A percentile compares a stretch with the other conserved stretches of the same genome.
These are phyloP conservation scores for Luidia sarsii DNA, from an alignment of 53 echinoderm and acorn worm genomes.

Conservation along the genomic window DNA sequence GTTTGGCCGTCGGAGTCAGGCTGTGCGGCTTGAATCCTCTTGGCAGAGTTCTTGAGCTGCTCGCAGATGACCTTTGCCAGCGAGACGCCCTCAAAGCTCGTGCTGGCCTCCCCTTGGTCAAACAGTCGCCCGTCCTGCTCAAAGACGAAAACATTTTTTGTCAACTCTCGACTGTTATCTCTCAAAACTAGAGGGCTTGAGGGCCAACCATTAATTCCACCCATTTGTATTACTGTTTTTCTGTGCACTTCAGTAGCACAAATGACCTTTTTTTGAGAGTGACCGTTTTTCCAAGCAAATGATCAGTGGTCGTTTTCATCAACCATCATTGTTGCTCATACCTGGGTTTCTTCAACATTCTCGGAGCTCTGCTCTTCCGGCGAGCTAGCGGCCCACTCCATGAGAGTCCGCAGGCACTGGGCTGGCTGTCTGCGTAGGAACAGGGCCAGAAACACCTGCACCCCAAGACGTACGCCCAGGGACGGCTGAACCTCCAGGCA, in stretches of 20 bases:
- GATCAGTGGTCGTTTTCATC: neutral
- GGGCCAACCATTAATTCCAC: no score
- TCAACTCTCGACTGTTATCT: no score
- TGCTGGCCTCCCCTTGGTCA: constrained; percentile 66
- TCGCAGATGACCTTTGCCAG: constrained; percentile 33
- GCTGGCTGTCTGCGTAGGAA: constrained; percentile 5
- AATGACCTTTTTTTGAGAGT: no score
- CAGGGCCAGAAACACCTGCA: constrained; percentile 23
- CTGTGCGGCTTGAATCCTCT: neutral
- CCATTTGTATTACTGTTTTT: no score
- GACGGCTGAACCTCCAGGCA: constrained; percentile 43
- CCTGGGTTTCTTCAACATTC: neutral
- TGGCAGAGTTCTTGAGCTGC: constrained; percentile 16
- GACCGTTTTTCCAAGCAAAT: neutral
- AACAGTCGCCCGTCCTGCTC: constrained; percentile 49
- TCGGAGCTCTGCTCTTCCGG: constrained; percentile 5
- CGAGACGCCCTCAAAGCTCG: constrained; percentile 44
- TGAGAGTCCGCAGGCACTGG: constrained; percentile 24
- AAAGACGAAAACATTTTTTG: no score
- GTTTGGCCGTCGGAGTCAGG: neutral
- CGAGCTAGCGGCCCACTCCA: constrained; percentile 6
- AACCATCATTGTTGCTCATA: neutral
- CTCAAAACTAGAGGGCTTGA: no score
- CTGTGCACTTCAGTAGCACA: no score
- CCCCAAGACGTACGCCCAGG: constrained; percentile 44